A percentile compares a stretch with the other conserved stretches of the same genome.
These are phyloP conservation scores for Apostichopus japonicus DNA, from an alignment of 35 echinoderm and acorn worm genomes.

Conservation along the genomic window DNA sequence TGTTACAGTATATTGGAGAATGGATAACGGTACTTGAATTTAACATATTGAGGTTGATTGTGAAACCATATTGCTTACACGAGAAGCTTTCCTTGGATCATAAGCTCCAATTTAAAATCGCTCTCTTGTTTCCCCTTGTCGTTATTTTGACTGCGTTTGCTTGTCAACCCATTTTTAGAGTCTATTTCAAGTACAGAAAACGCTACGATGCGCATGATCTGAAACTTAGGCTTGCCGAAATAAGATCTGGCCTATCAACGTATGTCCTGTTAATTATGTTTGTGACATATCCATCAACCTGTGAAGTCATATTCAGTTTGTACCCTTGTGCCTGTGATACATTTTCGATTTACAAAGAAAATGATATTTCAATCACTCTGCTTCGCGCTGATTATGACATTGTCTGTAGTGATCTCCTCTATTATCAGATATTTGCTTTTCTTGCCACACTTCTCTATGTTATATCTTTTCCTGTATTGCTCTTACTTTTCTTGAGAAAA, in stretches of 20 bases:
- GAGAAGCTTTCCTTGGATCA: too few relatives aligned
- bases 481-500: background rate
- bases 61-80: too few relatives aligned
- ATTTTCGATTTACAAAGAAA: background rate
- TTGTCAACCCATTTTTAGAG: background rate
- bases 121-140: background rate
- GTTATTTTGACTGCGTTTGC: background rate
- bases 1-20: too few relatives aligned
- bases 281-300: background rate
- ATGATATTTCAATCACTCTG: background rate
- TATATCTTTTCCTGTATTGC: background rate
- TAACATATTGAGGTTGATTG: too few relatives aligned
- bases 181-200: constrained; percentile 11
- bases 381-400: background rate
- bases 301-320: background rate
- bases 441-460: background rate
- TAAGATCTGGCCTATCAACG: background rate
- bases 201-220: background rate
- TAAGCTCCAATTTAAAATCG: background rate
- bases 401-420: background rate
- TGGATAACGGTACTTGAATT: too few relatives aligned
- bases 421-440: background rate
- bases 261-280: background rate
- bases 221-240: background rate
- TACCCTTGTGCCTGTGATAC: background rate